phyloP scores from a whole-genome alignment of 2,888 invertebrate species.

The Empis stercorea region DNA sequence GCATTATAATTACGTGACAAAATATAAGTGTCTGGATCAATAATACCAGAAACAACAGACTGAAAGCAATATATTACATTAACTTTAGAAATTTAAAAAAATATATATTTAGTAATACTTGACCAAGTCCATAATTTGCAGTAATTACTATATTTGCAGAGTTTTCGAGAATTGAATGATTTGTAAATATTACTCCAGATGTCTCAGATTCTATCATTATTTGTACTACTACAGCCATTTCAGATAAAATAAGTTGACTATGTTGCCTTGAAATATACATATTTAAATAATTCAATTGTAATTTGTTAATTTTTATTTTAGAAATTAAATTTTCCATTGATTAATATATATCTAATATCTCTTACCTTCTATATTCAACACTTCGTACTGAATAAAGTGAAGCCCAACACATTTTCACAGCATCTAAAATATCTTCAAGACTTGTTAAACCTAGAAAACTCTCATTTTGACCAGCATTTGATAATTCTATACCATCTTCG shows the following conservation, averaged over 20 bases:
- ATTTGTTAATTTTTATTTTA: no score
- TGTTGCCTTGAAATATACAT: constrained; percentile 44
- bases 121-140: constrained; percentile 71
- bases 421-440: constrained; percentile 40
- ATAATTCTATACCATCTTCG: constrained; percentile 67
- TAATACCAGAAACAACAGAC: constrained; percentile 66
- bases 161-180: constrained; percentile 60
- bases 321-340: no score
- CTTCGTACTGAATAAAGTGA: constrained; percentile 67
- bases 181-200: constrained; percentile 72
- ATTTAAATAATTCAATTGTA: no score
- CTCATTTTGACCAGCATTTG: constrained; percentile 75
- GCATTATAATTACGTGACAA: constrained; percentile 41
- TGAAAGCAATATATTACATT: constrained; percentile 29
- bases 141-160: constrained; percentile 56
- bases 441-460: constrained; percentile 56
- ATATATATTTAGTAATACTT: constrained; percentile 40
- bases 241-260: constrained; percentile 51
- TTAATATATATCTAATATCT: constrained; percentile 3
- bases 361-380: constrained; percentile 58
- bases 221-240: constrained; percentile 73
- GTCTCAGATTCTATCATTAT: constrained; percentile 55
- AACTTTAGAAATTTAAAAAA: not conserved
- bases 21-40: constrained; percentile 63
- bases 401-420: constrained; percentile 65